Evolutionary conservation across 2,888 invertebrate species (phyloP).

Genomic region (Metopia argyrocephala): DNA sequence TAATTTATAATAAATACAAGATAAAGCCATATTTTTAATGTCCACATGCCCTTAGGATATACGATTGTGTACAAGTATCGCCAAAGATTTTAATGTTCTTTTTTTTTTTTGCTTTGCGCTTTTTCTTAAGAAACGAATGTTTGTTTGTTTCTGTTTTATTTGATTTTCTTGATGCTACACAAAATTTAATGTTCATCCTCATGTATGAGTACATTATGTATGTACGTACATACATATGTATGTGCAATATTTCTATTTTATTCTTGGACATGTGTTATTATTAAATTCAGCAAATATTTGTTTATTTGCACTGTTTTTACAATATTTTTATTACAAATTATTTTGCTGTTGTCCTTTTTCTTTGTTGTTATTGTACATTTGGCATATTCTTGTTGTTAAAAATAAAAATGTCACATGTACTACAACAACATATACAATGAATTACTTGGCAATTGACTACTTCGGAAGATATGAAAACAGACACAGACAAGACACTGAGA

Average conservation of each 20-base stretch:
- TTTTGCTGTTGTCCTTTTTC: background rate
- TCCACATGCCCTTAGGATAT: too few species aligned
- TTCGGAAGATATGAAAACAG: background rate
- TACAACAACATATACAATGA: background rate
- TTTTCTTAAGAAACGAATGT: too few species aligned
- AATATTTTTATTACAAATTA: conserved; percentile 5
- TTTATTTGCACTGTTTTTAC: conserved; percentile 35
- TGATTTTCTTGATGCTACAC: background rate
- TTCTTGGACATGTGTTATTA: conserved; percentile 20
- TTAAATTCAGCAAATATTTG: conserved; percentile 47
- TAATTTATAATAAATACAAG: too few species aligned
- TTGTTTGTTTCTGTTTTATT: background rate
- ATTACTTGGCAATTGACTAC: conserved; percentile 11
- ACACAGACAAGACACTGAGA: too few species aligned
- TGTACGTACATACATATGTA: background rate
- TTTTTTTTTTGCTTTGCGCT: too few species aligned
- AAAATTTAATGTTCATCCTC: background rate
- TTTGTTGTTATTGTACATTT: conserved; percentile 40
- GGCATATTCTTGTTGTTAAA: conserved; percentile 16
- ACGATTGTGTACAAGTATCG: too few species aligned
- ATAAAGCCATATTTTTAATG: too few species aligned
- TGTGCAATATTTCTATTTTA: conserved; percentile 20
- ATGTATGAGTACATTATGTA: too few species aligned
- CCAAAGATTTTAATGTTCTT: background rate
- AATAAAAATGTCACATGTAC: conserved; percentile 48